A percentile compares a stretch with the other conserved stretches of the same genome.
Conservation (phyloP, 2,113 vertebrate genomes). For the Chloebia gouldiae region DNA sequence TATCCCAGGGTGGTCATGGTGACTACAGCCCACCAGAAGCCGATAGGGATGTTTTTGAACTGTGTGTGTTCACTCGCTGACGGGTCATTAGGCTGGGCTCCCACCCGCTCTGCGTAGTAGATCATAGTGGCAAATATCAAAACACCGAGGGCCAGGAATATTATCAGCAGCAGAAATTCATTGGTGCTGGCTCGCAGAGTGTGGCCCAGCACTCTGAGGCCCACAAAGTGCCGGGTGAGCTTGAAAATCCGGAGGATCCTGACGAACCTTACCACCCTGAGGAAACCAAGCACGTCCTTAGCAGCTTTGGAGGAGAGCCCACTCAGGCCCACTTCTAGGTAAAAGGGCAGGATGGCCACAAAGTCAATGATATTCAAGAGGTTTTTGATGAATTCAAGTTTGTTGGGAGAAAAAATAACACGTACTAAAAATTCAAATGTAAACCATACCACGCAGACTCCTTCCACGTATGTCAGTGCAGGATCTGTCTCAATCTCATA, state of each 20-base stretch:
- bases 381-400: slow-evolving; percentile 96
- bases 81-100: slow-evolving; percentile 90
- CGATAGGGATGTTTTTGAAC: slow-evolving; percentile 98
- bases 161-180: slow-evolving; percentile 96
- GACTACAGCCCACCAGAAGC: slow-evolving; percentile 99
- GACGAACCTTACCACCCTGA: slow-evolving; percentile 97
- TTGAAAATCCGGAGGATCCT: slow-evolving; percentile 98
- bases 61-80: slow-evolving; percentile 90
- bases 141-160: slow-evolving; percentile 94
- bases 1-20: slow-evolving; percentile 99
- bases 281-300: slow-evolving; percentile 96
- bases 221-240: slow-evolving; percentile 95
- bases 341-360: slow-evolving; percentile 96
- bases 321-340: slow-evolving; percentile 93
- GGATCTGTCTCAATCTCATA: slow-evolving; percentile 96
- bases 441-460: slow-evolving; percentile 97
- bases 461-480: slow-evolving; percentile 93
- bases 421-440: slow-evolving; percentile 97
- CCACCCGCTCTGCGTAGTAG: slow-evolving; percentile 95
- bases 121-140: slow-evolving; percentile 99
- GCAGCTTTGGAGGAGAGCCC: slow-evolving; percentile 97
- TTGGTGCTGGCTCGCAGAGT: slow-evolving; percentile 95
- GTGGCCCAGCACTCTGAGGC: slow-evolving; percentile 93
- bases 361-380: slow-evolving; percentile 98
- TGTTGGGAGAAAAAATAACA: slow-evolving; percentile 93